These are phyloP conservation scores for Mayetiola destructor DNA, from an alignment of 2,888 invertebrate species.

Conservation along the genomic window DNA sequence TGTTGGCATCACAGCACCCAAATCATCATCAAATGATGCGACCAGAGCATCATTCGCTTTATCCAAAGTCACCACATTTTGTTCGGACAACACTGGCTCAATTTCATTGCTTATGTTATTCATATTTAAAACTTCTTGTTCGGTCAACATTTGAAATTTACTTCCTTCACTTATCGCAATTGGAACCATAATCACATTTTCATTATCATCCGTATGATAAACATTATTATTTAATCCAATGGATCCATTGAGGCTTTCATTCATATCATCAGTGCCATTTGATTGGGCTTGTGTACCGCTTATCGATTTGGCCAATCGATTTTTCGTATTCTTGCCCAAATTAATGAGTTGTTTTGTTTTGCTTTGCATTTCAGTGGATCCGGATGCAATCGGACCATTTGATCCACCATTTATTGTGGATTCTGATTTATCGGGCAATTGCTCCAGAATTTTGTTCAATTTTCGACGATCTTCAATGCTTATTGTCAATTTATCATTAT, in stretches of 20 bases:
- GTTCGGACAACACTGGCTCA: constrained; percentile 22
- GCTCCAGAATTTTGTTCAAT: constrained; percentile 35
- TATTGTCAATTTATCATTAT: constrained; percentile 28
- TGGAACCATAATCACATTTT: constrained; percentile 54
- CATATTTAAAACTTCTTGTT: constrained; percentile 45
- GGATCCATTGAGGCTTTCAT: constrained; percentile 25
- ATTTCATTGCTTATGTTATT: constrained; percentile 33
- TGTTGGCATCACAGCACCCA: constrained; percentile 18
- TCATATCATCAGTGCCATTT: constrained; percentile 21
- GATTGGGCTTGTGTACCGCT: constrained; percentile 24
- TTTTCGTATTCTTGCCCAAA: constrained; percentile 32
- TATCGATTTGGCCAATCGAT: constrained; percentile 31
- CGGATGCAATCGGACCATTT: not conserved
- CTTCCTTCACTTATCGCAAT: constrained; percentile 44
- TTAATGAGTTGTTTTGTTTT: constrained; percentile 29
- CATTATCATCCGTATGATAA: constrained; percentile 24
- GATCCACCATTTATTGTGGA: constrained; percentile 20
- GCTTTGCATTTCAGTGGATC: constrained; percentile 13
- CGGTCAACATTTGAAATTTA: constrained; percentile 50
- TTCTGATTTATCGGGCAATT: constrained; percentile 32
- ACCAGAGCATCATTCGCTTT: constrained; percentile 17
- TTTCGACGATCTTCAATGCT: constrained; percentile 35
- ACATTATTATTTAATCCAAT: constrained; percentile 26
- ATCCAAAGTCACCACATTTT: constrained; percentile 26
- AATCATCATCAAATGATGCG: constrained; percentile 22